These are phyloP conservation scores for Agelas oroides DNA, from an alignment of 37 sponge, comb jelly and placozoan species.

Conservation along the genomic window DNA sequence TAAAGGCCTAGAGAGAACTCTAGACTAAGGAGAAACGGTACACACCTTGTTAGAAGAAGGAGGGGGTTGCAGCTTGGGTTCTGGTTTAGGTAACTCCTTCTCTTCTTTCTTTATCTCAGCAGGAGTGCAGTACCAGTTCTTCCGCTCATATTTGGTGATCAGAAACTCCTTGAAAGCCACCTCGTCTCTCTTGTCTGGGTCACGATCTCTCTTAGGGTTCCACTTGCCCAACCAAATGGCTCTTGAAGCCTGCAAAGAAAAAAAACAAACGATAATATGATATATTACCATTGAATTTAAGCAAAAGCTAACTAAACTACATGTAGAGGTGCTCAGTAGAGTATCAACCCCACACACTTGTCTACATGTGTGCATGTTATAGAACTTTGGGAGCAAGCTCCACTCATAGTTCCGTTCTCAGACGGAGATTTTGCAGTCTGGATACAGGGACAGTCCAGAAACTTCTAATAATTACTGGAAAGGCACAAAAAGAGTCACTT, in stretches of 20 bases:
- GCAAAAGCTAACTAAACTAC: too few species aligned
- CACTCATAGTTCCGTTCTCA: too few species aligned
- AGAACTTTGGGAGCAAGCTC: too few species aligned
- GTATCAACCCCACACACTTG: too few species aligned
- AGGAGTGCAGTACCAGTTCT: slow-evolving; percentile 72
- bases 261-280: neutral
- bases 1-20: too few species aligned
- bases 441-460: too few species aligned
- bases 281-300: too few species aligned
- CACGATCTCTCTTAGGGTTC: slow-evolving; percentile 63
- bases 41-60: slow-evolving; percentile 13
- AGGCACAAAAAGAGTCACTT: too few species aligned
- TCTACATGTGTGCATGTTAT: too few species aligned
- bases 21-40: neutral
- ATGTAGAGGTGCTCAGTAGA: too few species aligned
- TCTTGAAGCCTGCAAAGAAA: slow-evolving; percentile 37
- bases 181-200: slow-evolving; percentile 77
- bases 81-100: neutral
- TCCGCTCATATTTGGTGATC: slow-evolving; percentile 82
- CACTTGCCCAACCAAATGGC: slow-evolving; percentile 72
- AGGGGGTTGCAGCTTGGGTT: slow-evolving; percentile 16
- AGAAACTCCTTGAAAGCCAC: slow-evolving; percentile 70
- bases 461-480: too few species aligned
- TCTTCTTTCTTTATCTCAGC: slow-evolving; percentile 41
- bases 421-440: too few species aligned